Conservation (phyloP, 1,140 invertebrate species). For the Drosophila quadrilineata region DNA sequence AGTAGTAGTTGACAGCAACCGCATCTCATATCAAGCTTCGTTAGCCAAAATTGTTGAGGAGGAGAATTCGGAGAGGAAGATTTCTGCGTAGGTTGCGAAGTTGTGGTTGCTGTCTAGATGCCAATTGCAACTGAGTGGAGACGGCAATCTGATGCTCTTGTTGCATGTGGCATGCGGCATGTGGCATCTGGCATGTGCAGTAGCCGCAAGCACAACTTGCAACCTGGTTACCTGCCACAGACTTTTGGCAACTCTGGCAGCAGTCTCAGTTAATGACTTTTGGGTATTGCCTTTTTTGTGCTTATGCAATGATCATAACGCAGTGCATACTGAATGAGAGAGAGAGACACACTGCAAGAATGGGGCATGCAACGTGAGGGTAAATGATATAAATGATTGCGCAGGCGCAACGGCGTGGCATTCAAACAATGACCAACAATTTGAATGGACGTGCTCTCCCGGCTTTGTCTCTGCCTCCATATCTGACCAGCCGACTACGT, state of each 20-base stretch:
- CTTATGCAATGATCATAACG: constrained; percentile 70
- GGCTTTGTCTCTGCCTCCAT: neutral
- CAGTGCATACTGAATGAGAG: constrained; percentile 9
- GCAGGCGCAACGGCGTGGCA: constrained; percentile 52
- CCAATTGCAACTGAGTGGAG: neutral
- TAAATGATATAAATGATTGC: constrained; percentile 75
- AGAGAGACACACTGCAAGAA: neutral
- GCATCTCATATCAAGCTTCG: constrained; percentile 21
- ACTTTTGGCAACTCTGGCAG: constrained; percentile 24
- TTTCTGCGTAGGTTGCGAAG: constrained; percentile 33
- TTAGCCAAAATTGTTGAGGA: constrained; percentile 2
- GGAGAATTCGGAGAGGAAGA: neutral
- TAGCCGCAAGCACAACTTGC: constrained; percentile 55
- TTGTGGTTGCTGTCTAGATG: neutral
- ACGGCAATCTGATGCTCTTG: constrained; percentile 3
- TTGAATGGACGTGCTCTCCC: constrained; percentile 62
- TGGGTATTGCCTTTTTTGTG: constrained; percentile 44
- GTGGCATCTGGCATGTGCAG: constrained; percentile 34
- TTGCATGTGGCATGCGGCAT: constrained; percentile 3
- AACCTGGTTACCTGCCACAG: constrained; percentile 29
- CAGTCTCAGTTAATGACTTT: constrained; percentile 51
- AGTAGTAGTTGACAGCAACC: neutral
- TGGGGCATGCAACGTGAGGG: neutral
- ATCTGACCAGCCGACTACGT: constrained; percentile 3
- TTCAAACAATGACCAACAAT: constrained; percentile 65